Evolutionary conservation across 2,113 vertebrate genomes (phyloP).

Genomic region (Passer domesticus): DNA sequence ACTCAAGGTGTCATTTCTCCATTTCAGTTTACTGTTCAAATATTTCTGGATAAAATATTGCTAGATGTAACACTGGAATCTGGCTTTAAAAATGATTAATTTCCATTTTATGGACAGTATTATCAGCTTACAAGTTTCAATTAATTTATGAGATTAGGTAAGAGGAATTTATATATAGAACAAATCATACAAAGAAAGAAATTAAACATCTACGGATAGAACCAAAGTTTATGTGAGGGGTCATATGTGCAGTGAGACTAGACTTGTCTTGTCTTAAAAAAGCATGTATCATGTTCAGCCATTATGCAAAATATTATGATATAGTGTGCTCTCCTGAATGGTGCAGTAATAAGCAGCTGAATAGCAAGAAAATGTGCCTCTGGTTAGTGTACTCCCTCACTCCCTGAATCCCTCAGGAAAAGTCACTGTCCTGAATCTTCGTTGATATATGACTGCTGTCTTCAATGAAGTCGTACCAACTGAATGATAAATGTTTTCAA

Average conservation of each 20-base stretch:
- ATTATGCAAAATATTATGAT: neutral
- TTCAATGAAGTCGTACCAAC: neutral
- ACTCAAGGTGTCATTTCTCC: neutral
- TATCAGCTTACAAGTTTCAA: neutral
- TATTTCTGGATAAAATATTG: neutral
- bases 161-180: neutral
- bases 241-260: neutral
- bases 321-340: neutral
- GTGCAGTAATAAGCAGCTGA: neutral
- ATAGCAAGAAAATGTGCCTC: neutral
- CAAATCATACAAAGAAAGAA: neutral
- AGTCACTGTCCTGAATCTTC: neutral
- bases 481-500: neutral
- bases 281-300: neutral
- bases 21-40: neutral
- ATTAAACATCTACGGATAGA: neutral
- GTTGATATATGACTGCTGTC: neutral
- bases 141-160: neutral
- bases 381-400: neutral
- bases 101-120: neutral
- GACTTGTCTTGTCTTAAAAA: neutral
- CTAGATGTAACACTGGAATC: neutral
- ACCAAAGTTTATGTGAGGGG: neutral
- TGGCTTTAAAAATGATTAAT: neutral
- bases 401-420: neutral